Percentiles rank a stretch among this genome's conserved stretches.
These are phyloP conservation scores for Gallinago solitaria DNA, from an alignment of 2,797 vertebrate species.

Conservation along the genomic window DNA sequence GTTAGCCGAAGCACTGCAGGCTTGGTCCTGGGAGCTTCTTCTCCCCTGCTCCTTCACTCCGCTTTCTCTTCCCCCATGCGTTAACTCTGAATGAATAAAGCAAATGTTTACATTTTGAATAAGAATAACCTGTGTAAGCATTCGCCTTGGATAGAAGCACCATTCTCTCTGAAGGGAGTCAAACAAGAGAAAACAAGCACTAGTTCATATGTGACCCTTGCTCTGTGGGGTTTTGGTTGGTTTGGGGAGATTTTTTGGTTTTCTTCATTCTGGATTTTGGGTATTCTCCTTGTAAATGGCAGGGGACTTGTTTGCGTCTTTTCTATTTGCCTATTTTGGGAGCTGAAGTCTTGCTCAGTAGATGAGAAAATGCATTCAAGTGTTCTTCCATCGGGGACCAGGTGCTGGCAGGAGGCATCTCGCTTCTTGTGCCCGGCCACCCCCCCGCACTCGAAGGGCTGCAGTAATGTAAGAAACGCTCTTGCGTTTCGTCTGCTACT, in stretches of 20 bases:
- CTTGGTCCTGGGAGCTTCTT: neutral
- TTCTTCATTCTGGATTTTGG: neutral
- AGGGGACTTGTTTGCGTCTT: neutral
- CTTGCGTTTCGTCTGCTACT: neutral
- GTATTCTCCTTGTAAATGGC: neutral
- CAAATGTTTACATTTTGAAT: neutral
- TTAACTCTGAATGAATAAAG: neutral
- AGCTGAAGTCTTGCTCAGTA: neutral
- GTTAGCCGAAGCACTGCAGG: neutral
- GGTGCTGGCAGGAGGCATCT: neutral
- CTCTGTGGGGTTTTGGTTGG: neutral
- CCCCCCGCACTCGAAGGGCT: neutral
- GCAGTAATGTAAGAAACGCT: neutral
- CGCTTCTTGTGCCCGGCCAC: neutral
- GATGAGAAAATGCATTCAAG: neutral
- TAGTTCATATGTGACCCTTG: neutral
- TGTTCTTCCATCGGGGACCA: neutral
- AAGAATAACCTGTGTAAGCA: neutral
- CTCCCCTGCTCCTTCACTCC: neutral
- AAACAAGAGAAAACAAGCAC: neutral
- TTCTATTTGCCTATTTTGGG: neutral
- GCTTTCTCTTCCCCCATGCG: fast-evolving
- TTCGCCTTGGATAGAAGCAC: neutral
- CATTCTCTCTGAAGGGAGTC: neutral
- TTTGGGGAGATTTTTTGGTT: neutral